Percentiles rank a stretch among this genome's conserved stretches.
Conservation (phyloP, 2,797 vertebrate species). For the Sebastes glaucus region DNA sequence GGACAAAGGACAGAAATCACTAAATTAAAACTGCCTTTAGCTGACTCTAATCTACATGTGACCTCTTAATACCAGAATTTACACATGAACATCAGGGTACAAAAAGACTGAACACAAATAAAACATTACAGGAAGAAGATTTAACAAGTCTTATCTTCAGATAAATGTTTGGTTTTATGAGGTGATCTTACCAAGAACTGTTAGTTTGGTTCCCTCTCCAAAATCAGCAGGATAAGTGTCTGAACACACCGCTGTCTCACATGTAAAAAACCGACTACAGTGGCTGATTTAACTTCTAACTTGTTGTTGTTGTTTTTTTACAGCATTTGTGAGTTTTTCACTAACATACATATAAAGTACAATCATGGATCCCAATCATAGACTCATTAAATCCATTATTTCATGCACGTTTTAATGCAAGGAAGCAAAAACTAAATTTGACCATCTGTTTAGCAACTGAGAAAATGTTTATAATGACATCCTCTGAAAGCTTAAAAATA, state of each 20-base stretch:
- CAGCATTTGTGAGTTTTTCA: neutral
- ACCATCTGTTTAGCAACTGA: neutral
- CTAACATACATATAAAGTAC: neutral
- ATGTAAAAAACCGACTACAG: constrained; percentile 1
- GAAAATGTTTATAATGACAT: neutral
- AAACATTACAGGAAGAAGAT: neutral
- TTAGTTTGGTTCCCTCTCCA: constrained; percentile 40
- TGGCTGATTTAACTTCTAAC: neutral
- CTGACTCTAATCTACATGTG: neutral
- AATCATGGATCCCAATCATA: neutral
- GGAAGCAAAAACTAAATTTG: neutral
- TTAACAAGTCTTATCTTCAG: neutral
- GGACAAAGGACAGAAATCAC: neutral
- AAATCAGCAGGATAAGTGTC: constrained; percentile 37
- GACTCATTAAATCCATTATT: neutral
- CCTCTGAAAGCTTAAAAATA: neutral
- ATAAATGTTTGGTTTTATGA: neutral
- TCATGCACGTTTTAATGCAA: fast-evolving
- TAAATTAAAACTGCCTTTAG: neutral
- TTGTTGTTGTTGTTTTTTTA: neutral
- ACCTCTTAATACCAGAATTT: neutral
- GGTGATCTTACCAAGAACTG: constrained; percentile 53
- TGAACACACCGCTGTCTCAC: neutral
- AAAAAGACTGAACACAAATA: neutral
- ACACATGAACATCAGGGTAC: neutral